Evolutionary conservation across 2,113 vertebrate species (phyloP).

Genomic region (Australoheros scitulus): DNA sequence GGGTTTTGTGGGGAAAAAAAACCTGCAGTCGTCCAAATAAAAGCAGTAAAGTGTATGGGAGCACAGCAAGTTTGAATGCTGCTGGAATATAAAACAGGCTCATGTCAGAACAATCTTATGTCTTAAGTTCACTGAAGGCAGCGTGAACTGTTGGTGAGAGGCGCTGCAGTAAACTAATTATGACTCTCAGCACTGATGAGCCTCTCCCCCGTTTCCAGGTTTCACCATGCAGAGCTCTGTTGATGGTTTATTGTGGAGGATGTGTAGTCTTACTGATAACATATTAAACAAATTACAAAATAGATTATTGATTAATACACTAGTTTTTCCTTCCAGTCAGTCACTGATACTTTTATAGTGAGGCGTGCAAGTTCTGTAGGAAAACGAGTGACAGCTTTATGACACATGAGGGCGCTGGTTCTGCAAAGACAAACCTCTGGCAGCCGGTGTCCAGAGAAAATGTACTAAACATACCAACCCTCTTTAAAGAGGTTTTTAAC

Average conservation of each 20-base stretch:
- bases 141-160: not conserved
- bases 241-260: not conserved
- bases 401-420: too few relatives aligned
- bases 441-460: too few relatives aligned
- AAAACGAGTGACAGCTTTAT: not conserved
- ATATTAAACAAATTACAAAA: not conserved
- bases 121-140: too few relatives aligned
- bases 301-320: not conserved
- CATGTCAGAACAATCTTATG: too few relatives aligned
- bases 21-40: not conserved
- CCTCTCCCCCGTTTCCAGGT: not conserved
- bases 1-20: not conserved
- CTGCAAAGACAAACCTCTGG: not conserved
- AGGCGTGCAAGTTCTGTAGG: not conserved
- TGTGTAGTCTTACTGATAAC: not conserved
- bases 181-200: not conserved
- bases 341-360: rapidly evolving
- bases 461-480: not conserved
- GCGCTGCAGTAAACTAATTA: not conserved
- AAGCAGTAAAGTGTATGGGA: not conserved
- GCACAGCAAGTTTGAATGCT: not conserved
- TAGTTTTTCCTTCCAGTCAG: not conserved
- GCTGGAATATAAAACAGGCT: not conserved
- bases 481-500: not conserved
- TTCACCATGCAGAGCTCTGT: not conserved